phyloP scores from a whole-genome alignment of 2,797 vertebrate species.

The Chelmon rostratus region DNA sequence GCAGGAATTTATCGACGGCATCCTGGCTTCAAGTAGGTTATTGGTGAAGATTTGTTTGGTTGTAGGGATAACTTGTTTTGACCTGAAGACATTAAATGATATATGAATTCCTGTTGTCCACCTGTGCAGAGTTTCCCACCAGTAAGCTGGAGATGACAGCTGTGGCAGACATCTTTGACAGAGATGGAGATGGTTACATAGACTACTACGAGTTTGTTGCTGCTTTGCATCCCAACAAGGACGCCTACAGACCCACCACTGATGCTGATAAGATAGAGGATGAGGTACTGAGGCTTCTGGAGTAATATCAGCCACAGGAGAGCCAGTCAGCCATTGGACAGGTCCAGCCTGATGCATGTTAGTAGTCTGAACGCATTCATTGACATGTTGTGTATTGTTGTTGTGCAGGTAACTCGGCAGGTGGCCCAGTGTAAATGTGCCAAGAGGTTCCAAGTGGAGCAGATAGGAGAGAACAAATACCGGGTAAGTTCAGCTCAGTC shows the following conservation, averaged over 20 bases:
- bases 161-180: conserved; percentile 98
- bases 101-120: accelerated
- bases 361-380: not conserved
- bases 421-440: conserved; percentile 99
- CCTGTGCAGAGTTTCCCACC: conserved; percentile 90
- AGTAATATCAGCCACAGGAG: not conserved
- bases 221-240: conserved; percentile 98
- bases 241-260: conserved; percentile 97
- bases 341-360: not conserved
- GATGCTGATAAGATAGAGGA: conserved; percentile 99
- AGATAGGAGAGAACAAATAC: conserved; percentile 99
- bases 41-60: not conserved
- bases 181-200: conserved; percentile 98
- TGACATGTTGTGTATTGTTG: conserved; percentile 15
- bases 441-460: conserved; percentile 99
- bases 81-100: not conserved
- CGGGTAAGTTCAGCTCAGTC: conserved; percentile 87
- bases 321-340: not conserved
- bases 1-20: conserved; percentile 98
- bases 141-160: conserved; percentile 98
- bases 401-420: conserved; percentile 94
- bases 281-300: conserved; percentile 86
- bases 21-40: conserved; percentile 96
- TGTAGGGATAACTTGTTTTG: not conserved
- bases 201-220: conserved; percentile 99